Percentiles rank a stretch among this genome's conserved stretches.
phyloP scores from a whole-genome alignment of 2,113 vertebrate genomes.

The Promerops cafer region DNA sequence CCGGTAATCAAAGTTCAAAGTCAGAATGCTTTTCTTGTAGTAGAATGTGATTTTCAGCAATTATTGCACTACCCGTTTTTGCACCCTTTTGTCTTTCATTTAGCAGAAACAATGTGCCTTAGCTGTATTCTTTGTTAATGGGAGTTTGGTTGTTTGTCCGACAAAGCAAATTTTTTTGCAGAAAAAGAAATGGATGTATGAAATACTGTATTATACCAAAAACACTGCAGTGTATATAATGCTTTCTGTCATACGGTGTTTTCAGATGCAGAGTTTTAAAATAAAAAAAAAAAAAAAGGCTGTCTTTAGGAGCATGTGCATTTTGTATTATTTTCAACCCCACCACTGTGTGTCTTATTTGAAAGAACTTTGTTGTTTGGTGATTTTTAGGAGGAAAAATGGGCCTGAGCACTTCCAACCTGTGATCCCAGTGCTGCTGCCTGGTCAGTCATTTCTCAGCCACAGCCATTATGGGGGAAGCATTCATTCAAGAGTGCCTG shows the following conservation, averaged over 20 bases:
- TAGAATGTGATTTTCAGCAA: conserved; percentile 89
- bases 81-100: conserved; percentile 76
- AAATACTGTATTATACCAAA: conserved; percentile 88
- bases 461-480: accelerated
- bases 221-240: conserved; percentile 87
- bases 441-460: background rate
- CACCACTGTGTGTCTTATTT: background rate
- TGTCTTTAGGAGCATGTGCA: conserved; percentile 46
- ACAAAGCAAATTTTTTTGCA: conserved; percentile 76
- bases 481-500: accelerated
- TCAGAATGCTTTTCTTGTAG: conserved; percentile 83
- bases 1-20: conserved; percentile 69
- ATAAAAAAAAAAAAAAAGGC: conserved; percentile 65
- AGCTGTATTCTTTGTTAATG: conserved; percentile 84
- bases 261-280: conserved; percentile 91
- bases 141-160: conserved; percentile 75
- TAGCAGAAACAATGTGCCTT: conserved; percentile 89
- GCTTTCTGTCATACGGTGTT: conserved; percentile 88
- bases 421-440: background rate
- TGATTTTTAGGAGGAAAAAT: background rate
- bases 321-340: background rate
- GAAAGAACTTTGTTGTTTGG: background rate
- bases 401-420: accelerated
- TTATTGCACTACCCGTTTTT: conserved; percentile 84
- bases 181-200: conserved; percentile 79